Evolutionary conservation across 1,140 invertebrate genomes (phyloP).

Genomic region (Aradophagus sp.): DNA sequence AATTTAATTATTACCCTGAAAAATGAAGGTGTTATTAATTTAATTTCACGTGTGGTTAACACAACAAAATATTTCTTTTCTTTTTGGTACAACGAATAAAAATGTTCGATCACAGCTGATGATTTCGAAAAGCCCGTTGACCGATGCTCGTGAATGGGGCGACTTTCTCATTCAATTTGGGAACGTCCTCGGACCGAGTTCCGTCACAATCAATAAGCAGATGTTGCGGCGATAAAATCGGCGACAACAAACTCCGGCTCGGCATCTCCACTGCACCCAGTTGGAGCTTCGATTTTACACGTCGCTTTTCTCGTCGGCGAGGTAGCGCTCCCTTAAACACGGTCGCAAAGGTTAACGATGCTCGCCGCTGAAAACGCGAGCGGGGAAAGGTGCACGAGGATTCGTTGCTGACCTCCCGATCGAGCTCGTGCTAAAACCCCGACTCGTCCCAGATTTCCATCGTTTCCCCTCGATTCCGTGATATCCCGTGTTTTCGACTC

Average conservation of each 20-base stretch:
- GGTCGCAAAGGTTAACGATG: conserved; percentile 67
- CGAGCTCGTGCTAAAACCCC: conserved; percentile 49
- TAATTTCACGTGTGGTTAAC: no score
- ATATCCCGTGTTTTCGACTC: conserved; percentile 28
- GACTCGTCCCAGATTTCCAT: conserved; percentile 45
- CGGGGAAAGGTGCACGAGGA: conserved; percentile 54
- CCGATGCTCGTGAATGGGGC: conserved; percentile 24
- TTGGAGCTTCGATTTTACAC: conserved; percentile 18
- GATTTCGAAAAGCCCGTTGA: conserved; percentile 7
- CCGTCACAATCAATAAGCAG: conserved; percentile 30
- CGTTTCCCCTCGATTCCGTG: conserved; percentile 36
- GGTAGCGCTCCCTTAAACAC: conserved; percentile 51
- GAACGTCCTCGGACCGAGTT: conserved; percentile 24
- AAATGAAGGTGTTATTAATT: no score
- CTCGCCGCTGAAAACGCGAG: conserved; percentile 51
- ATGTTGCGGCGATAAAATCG: conserved; percentile 25
- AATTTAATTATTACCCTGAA: no score
- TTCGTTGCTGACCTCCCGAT: conserved; percentile 56
- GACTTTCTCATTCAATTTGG: conserved; percentile 48
- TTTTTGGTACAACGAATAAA: no score
- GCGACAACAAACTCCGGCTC: conserved; percentile 9
- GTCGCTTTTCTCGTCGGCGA: conserved; percentile 4
- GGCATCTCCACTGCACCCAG: conserved; percentile 34
- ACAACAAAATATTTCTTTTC: no score
- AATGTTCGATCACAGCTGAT: no score